A percentile compares a stretch with the other conserved stretches of the same genome.
phyloP scores from a whole-genome alignment of 2,888 invertebrate genomes.

The Lissocephala sabroskyi region DNA sequence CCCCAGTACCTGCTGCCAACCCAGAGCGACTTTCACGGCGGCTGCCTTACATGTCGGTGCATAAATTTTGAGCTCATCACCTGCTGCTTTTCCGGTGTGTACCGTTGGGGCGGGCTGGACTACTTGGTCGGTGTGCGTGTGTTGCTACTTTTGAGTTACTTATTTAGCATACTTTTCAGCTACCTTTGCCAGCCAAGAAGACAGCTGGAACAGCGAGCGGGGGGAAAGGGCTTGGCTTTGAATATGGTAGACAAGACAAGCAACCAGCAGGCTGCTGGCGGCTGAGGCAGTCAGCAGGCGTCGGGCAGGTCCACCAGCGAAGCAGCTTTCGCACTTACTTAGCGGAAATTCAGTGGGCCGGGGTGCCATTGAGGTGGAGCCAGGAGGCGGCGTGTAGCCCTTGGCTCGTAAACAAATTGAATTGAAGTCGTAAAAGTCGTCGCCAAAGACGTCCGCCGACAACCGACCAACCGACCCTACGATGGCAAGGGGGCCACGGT shows the following conservation, averaged over 20 bases:
- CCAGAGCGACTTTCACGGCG: slow-evolving; percentile 40
- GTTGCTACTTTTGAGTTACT: slow-evolving; percentile 40
- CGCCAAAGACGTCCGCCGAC: slow-evolving; percentile 30
- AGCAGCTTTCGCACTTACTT: slow-evolving; percentile 13
- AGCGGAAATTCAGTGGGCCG: background rate
- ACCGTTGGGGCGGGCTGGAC: no score
- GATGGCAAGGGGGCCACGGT: background rate
- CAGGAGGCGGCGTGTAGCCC: slow-evolving; percentile 9
- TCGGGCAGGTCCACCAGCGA: no score
- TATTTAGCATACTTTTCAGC: slow-evolving; percentile 35
- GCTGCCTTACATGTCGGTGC: slow-evolving; percentile 56
- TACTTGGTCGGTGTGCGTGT: background rate
- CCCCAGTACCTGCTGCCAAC: no score
- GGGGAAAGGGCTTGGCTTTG: slow-evolving; percentile 13
- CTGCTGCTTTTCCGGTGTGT: slow-evolving; percentile 32
- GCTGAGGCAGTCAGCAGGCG: no score
- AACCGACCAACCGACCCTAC: background rate
- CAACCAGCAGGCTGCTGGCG: background rate
- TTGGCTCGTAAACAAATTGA: slow-evolving; percentile 62
- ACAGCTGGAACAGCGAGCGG: no score
- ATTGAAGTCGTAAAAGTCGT: slow-evolving; percentile 64
- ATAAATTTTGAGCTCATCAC: slow-evolving; percentile 63
- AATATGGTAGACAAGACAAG: slow-evolving; percentile 19
- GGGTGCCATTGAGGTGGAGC: background rate
- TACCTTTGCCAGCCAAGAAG: no score